phyloP scores from a whole-genome alignment of 1,140 invertebrate genomes.

The Wasmannia auropunctata region DNA sequence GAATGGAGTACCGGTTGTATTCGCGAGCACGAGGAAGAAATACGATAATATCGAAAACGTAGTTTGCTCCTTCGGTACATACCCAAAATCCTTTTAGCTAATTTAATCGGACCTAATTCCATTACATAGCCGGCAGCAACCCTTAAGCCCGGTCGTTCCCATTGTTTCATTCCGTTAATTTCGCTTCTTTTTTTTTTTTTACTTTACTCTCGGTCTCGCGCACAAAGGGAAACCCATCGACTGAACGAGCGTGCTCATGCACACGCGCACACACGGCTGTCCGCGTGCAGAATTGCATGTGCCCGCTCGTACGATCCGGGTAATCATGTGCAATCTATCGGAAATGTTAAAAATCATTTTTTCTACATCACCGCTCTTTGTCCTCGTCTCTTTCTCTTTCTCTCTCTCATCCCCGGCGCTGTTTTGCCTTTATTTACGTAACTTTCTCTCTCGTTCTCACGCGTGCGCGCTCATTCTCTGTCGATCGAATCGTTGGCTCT shows the following conservation, averaged over 20 bases:
- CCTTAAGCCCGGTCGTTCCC: constrained; percentile 65
- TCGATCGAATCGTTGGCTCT: constrained; percentile 26
- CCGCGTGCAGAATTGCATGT: constrained; percentile 18
- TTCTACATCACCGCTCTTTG: constrained; percentile 2
- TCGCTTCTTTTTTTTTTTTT: constrained; percentile 60
- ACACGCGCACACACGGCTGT: not conserved
- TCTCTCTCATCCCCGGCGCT: not conserved
- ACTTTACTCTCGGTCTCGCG: constrained; percentile 32
- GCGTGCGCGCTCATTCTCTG: not conserved
- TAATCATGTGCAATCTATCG: constrained; percentile 63
- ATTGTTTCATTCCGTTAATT: constrained; percentile 70
- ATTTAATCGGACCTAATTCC: constrained; percentile 74
- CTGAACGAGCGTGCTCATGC: constrained; percentile 44
- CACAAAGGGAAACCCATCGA: constrained; percentile 54
- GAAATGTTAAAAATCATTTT: constrained; percentile 74
- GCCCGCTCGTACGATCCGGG: constrained; percentile 40
- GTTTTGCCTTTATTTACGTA: constrained; percentile 3
- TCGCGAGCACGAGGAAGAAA: constrained; percentile 37
- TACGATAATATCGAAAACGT: constrained; percentile 65
- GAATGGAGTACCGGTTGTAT: constrained; percentile 13
- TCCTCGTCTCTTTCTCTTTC: not conserved
- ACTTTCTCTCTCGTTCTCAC: constrained; percentile 34
- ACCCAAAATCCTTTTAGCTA: constrained; percentile 73
- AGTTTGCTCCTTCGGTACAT: constrained; percentile 49
- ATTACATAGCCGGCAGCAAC: constrained; percentile 63